phyloP scores from a whole-genome alignment of 2,797 vertebrate genomes.

The Thamnophis elegans region DNA sequence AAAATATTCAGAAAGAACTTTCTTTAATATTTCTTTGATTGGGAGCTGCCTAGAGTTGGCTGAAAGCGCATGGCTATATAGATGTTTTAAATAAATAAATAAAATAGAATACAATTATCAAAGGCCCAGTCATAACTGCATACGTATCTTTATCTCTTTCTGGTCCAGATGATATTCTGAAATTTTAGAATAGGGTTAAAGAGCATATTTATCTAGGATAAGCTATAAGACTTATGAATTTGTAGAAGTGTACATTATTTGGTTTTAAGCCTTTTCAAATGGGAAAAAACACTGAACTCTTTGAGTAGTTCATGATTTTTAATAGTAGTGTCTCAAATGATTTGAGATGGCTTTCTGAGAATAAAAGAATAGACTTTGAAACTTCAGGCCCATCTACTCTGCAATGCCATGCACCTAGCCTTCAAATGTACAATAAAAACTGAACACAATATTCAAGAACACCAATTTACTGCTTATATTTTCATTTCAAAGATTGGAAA shows the following conservation, averaged over 20 bases:
- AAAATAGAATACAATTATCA: neutral
- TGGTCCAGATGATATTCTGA: neutral
- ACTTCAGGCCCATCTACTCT: neutral
- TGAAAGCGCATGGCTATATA: neutral
- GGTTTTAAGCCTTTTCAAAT: neutral
- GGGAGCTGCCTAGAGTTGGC: neutral
- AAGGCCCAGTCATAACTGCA: neutral
- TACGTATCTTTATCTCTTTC: neutral
- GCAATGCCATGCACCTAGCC: neutral
- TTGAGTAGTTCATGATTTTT: neutral
- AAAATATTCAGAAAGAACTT: neutral
- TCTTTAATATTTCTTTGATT: neutral
- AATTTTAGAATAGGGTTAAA: neutral
- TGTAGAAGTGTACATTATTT: neutral
- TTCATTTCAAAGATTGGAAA: neutral
- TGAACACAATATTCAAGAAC: neutral
- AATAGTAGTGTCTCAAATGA: neutral
- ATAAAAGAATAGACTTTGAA: neutral
- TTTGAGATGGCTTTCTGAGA: neutral
- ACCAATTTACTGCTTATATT: neutral
- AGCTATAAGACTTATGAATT: neutral
- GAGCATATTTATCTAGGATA: neutral
- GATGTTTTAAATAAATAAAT: neutral
- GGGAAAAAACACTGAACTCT: neutral
- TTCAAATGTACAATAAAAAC: neutral